phyloP scores from a whole-genome alignment of 2,797 vertebrate species.

The Enteromius unitaeniatus region DNA sequence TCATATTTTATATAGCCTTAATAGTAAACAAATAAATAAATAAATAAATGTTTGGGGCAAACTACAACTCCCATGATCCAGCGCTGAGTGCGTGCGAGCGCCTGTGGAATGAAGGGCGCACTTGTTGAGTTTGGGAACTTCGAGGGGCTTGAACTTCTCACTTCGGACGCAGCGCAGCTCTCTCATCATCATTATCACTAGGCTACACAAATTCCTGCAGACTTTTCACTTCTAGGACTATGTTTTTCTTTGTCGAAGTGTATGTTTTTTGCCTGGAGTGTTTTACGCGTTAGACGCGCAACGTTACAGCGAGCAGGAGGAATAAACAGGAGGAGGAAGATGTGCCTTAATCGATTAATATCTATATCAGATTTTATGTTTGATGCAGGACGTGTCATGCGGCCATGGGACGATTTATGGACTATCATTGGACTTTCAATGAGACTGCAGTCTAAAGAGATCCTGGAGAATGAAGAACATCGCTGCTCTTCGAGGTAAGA shows the following conservation, averaged over 20 bases:
- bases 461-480: background rate
- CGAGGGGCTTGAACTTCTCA: constrained; percentile 24
- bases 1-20: background rate
- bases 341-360: background rate
- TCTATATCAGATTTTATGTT: background rate
- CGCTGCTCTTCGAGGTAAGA: constrained; percentile 8
- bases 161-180: background rate
- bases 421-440: background rate
- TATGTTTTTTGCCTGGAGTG: background rate
- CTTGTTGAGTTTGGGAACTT: constrained; percentile 51
- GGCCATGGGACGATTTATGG: constrained; percentile 2
- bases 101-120: constrained; percentile 51
- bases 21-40: background rate
- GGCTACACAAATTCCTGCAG: background rate
- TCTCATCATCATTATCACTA: background rate
- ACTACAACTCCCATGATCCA: constrained; percentile 40
- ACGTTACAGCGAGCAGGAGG: background rate
- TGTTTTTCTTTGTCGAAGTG: background rate
- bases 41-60: background rate
- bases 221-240: background rate
- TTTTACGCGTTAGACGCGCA: background rate
- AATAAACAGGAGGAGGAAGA: background rate
- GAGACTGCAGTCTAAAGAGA: background rate
- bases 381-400: background rate
- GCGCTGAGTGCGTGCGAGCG: background rate